Base-by-base conservation (phyloP, 2,797 vertebrate species). In the Salmo trutta region DNA sequence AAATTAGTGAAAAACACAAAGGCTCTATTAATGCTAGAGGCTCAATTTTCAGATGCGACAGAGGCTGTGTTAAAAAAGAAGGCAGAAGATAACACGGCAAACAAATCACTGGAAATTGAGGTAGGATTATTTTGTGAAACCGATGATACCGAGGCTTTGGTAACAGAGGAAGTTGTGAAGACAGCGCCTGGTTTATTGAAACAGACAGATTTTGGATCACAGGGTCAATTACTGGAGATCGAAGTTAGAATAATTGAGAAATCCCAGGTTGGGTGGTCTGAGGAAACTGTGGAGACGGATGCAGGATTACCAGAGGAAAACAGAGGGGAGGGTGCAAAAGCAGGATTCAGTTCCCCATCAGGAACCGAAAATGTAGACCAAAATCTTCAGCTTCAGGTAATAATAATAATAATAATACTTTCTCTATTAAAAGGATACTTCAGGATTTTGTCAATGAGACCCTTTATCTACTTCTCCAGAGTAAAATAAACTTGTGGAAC, bases 371-470 rank as follows among this genome's bases (percentile, higher is more conserved):
- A 29, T 56, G 24, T 17, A 17, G 16, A 73, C 53, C 24, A 33
- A 59, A 53, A 56, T n/a, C 24, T 72, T 16, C 24, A 53, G 7
- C 47, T 54, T 17, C 71, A 73, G 71, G 71, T 73, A n/a, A n/a
- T n/a, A n/a, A n/a, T n/a, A n/a, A n/a, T n/a, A 54, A 73, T 73
- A 8, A 14, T 24, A 15, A 64, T 51, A 27, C 47, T 71, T 71
- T 27, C 8, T 4, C 51, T 51, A 53, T 16, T 24, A 71, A 29
- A 51, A 10, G 41, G 41, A 47, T 41, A 47, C 41, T 12, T 47
- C 10, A 47, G 41, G 41, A 47, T 47, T 12, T 47, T 47, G 41
- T 10, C 41, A 47, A 47, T 47, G 41, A 47, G 10, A 10, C 10
- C 10, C 12, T 17, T n/a, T n/a, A n/a, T n/a, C n/a, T n/a, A n/a